phyloP scores from a whole-genome alignment of 2,888 invertebrate species.

The Barypeithes pellucidus region DNA sequence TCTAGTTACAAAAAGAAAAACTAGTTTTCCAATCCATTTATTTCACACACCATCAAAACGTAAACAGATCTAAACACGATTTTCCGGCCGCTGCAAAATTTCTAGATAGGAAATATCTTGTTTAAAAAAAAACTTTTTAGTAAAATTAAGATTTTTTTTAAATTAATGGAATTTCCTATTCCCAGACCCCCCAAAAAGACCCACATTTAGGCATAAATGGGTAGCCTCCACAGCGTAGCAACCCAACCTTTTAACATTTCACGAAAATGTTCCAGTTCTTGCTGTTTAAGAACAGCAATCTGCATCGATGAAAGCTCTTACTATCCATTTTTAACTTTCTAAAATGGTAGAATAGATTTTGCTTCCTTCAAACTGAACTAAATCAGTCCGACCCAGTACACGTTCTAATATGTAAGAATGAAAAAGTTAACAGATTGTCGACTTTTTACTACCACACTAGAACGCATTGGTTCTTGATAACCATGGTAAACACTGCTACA shows the following conservation, averaged over 20 bases:
- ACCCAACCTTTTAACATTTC: conserved; percentile 41
- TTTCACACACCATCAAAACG: conserved; percentile 61
- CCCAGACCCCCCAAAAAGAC: conserved; percentile 53
- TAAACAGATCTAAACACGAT: conserved; percentile 42
- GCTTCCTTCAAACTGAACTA: conserved; percentile 33
- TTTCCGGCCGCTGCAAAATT: conserved; percentile 53
- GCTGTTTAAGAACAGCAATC: conserved; percentile 36
- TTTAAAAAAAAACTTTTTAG: conserved; percentile 21
- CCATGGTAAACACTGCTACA: conserved; percentile 31
- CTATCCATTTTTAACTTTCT: conserved; percentile 38
- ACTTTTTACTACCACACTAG: conserved; percentile 36
- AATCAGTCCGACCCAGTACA: conserved; percentile 43
- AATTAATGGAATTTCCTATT: conserved; percentile 34
- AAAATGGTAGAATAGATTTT: conserved; percentile 39
- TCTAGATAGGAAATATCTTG: conserved; percentile 24
- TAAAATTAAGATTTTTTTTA: conserved; percentile 10
- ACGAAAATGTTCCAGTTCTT: conserved; percentile 30
- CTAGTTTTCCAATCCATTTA: conserved; percentile 68
- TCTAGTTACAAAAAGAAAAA: conserved; percentile 24
- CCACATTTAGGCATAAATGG: conserved; percentile 48
- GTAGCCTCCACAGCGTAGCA: conserved; percentile 54
- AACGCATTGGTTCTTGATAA: conserved; percentile 26
- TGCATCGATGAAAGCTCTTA: conserved; percentile 37
- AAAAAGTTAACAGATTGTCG: conserved; percentile 32
- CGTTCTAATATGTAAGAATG: conserved; percentile 30